A percentile compares a stretch with the other conserved stretches of the same genome.
Conservation (phyloP, 2,113 vertebrate genomes). For the Prinia subflava region DNA sequence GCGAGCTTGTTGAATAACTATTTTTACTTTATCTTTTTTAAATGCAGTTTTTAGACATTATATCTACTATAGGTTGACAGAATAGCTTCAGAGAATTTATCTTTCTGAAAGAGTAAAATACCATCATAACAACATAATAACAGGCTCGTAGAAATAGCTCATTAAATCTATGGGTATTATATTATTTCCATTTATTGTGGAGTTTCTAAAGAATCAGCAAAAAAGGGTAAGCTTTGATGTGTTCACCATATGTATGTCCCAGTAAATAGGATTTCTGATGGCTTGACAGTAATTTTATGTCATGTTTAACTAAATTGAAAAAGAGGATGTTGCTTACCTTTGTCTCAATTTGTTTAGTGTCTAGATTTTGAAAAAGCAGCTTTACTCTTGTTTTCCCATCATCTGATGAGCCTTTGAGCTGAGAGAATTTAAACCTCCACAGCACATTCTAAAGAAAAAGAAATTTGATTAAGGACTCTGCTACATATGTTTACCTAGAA, state of each 20-base stretch:
- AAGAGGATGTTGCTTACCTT: slow-evolving; percentile 77
- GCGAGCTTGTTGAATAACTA: background rate
- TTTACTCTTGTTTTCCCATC: slow-evolving; percentile 91
- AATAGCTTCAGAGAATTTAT: background rate
- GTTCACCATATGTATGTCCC: background rate
- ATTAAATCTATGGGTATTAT: background rate
- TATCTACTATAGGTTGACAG: background rate
- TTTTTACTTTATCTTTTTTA: background rate
- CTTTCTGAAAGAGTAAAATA: background rate
- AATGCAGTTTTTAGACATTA: background rate
- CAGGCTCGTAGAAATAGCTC: background rate
- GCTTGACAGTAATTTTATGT: background rate
- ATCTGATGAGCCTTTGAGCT: slow-evolving; percentile 94
- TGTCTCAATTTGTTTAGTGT: slow-evolving; percentile 91
- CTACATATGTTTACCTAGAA: background rate
- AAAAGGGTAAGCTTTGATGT: background rate
- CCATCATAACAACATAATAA: background rate
- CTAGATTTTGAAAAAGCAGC: slow-evolving; percentile 87
- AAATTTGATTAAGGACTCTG: background rate
- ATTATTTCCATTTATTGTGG: background rate
- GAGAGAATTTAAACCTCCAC: slow-evolving; percentile 94
- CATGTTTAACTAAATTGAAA: background rate
- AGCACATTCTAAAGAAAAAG: slow-evolving; percentile 75
- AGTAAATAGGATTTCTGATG: background rate
- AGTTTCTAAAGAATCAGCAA: background rate